Evolutionary conservation across 2,888 invertebrate genomes (phyloP).

Genomic region (Stenotaenia linearis): DNA sequence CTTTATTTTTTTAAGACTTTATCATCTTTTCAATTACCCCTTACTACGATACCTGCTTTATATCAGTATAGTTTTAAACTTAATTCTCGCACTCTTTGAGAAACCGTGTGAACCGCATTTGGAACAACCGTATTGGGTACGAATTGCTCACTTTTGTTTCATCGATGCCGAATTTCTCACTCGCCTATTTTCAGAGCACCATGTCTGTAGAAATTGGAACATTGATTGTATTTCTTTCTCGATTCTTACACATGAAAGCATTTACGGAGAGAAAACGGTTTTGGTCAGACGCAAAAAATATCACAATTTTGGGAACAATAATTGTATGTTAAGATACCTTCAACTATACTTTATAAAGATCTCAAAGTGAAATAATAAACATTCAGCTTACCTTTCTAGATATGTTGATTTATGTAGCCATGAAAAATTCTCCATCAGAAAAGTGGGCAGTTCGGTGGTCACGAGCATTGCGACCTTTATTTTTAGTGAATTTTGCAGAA

Average conservation of each 20-base stretch:
- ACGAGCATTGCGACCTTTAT: conserved; percentile 47
- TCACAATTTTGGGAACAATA: conserved; percentile 44
- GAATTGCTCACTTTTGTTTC: neutral
- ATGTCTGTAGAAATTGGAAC: conserved; percentile 46
- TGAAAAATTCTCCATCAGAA: conserved; percentile 35
- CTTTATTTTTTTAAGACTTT: conserved; percentile 41
- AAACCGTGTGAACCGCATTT: conserved; percentile 45
- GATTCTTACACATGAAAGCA: conserved; percentile 44
- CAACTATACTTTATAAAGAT: conserved; percentile 35
- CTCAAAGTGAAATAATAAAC: conserved; percentile 33
- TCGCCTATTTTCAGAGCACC: conserved; percentile 40
- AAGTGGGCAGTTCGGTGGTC: conserved; percentile 44
- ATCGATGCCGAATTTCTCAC: neutral
- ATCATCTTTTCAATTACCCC: conserved; percentile 46
- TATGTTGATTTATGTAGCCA: conserved; percentile 36
- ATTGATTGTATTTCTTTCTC: conserved; percentile 44
- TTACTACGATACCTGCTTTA: conserved; percentile 41
- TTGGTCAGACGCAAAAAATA: conserved; percentile 48
- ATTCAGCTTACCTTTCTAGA: conserved; percentile 27
- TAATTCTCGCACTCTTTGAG: conserved; percentile 47
- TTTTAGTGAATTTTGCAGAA: conserved; percentile 46
- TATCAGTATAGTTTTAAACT: conserved; percentile 41
- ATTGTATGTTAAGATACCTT: conserved; percentile 42
- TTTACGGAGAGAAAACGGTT: conserved; percentile 44
- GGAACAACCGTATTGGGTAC: conserved; percentile 45